Evolutionary conservation across 1,140 invertebrate genomes (phyloP).

Genomic region (Drosophila ohnishii): DNA sequence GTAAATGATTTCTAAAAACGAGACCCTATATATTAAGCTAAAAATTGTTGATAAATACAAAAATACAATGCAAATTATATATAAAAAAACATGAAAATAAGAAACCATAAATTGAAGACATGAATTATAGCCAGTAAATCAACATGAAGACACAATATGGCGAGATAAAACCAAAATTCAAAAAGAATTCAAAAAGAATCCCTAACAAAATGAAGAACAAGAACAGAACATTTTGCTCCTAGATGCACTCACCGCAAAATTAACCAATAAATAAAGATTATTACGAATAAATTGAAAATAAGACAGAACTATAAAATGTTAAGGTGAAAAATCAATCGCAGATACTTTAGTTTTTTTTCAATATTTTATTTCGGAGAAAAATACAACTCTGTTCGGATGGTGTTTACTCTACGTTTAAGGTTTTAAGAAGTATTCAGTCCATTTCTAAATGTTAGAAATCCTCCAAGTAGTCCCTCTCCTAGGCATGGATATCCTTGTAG

Average conservation of each 20-base stretch:
- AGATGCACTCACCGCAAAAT: constrained; percentile 82
- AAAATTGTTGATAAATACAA: constrained; percentile 73
- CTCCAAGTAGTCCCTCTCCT: constrained; percentile 16
- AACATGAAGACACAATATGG: constrained; percentile 43
- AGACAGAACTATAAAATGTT: not conserved
- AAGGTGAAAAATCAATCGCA: not conserved
- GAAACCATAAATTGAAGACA: constrained; percentile 30
- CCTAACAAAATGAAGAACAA: constrained; percentile 36
- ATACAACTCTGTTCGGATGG: constrained; percentile 36
- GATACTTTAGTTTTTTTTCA: constrained; percentile 10
- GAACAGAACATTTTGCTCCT: constrained; percentile 79
- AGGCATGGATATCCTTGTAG: constrained; percentile 64
- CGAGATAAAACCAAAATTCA: constrained; percentile 64
- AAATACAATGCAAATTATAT: constrained; percentile 54
- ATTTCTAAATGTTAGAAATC: constrained; percentile 82
- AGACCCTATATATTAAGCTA: constrained; percentile 43
- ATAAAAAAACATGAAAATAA: constrained; percentile 22
- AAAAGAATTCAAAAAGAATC: constrained; percentile 47
- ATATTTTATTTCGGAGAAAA: constrained; percentile 40
- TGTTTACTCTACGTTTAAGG: constrained; percentile 49
- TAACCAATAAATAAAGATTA: constrained; percentile 83
- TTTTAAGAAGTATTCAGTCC: constrained; percentile 71
- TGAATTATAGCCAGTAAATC: constrained; percentile 49
- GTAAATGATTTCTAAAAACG: constrained; percentile 65
- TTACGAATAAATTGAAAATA: constrained; percentile 75